Evolutionary conservation across 2,113 vertebrate species (phyloP).

Genomic region (Polypterus senegalus): DNA sequence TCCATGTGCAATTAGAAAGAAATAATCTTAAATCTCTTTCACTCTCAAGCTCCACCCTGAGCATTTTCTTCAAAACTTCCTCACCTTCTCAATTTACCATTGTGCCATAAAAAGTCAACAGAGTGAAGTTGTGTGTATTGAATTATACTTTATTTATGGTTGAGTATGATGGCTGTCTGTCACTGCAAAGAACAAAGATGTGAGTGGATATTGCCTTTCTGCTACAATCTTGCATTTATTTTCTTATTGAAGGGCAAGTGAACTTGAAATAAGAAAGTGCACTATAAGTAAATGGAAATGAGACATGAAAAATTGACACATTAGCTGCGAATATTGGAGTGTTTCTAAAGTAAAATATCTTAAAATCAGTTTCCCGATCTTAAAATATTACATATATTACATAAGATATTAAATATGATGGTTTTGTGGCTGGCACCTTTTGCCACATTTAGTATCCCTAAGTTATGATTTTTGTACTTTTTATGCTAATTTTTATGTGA

Average conservation of each 20-base stretch:
- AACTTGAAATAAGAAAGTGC: neutral
- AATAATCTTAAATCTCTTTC: conserved; percentile 30
- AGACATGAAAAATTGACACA: no score
- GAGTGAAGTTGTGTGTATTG: conserved; percentile 14
- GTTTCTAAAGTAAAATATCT: no score
- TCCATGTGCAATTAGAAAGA: conserved; percentile 43
- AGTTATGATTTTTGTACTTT: no score
- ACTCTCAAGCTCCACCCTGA: neutral
- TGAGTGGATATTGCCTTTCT: conserved; percentile 11
- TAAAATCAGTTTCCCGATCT: no score
- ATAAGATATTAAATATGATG: no score
- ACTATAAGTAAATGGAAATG: no score
- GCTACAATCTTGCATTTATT: conserved; percentile 32
- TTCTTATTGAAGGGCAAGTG: conserved; percentile 31
- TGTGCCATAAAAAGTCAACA: conserved; percentile 7
- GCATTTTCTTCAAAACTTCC: neutral
- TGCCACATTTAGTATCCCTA: no score
- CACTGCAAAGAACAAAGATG: neutral
- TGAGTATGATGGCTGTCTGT: conserved; percentile 12
- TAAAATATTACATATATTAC: no score
- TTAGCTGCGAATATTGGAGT: no score
- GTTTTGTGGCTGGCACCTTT: no score
- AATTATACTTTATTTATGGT: conserved; percentile 20
- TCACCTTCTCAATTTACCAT: conserved; percentile 11
- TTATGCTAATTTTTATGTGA: no score